A percentile compares a stretch with the other conserved stretches of the same genome.
These are phyloP conservation scores for Parus major DNA, from an alignment of 2,113 vertebrate genomes.

Conservation along the genomic window DNA sequence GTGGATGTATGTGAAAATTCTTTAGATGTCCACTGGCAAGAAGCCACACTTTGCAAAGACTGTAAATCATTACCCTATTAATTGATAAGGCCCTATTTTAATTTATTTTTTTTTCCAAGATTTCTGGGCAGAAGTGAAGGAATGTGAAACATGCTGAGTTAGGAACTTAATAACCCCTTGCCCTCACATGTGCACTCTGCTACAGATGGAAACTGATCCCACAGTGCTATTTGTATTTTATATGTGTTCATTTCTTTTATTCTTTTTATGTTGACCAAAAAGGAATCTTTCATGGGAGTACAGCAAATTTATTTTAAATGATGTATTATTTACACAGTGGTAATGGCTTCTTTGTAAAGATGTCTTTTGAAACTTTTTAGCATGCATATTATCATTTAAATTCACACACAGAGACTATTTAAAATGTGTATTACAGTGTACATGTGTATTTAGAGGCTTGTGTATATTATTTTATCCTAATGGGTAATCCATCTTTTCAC, in stretches of 20 bases:
- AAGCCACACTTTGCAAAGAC: background rate
- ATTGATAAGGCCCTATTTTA: background rate
- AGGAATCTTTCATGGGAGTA: constrained; percentile 26
- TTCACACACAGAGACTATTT: constrained; percentile 53
- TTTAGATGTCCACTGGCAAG: background rate
- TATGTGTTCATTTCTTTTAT: background rate
- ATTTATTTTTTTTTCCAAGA: background rate
- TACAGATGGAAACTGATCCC: background rate
- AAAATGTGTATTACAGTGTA: constrained; percentile 53
- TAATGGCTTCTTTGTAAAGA: constrained; percentile 62
- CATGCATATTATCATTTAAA: constrained; percentile 55
- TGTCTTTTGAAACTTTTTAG: constrained; percentile 58
- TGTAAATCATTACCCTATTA: background rate
- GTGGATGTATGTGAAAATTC: background rate
- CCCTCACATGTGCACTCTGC: background rate
- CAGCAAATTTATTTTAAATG: constrained; percentile 50
- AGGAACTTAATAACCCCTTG: background rate
- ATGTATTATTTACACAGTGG: constrained; percentile 63
- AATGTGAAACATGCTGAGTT: background rate
- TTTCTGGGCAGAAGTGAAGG: background rate
- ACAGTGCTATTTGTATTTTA: background rate
- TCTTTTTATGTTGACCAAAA: constrained; percentile 11
- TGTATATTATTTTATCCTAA: constrained; percentile 68
- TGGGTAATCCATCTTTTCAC: constrained; percentile 65
- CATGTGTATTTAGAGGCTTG: constrained; percentile 64